Evolutionary conservation across 2,113 vertebrate genomes (phyloP), one percentile per base, ranked within the genome.

Genomic region (Phylloscopus trochilus): DNA sequence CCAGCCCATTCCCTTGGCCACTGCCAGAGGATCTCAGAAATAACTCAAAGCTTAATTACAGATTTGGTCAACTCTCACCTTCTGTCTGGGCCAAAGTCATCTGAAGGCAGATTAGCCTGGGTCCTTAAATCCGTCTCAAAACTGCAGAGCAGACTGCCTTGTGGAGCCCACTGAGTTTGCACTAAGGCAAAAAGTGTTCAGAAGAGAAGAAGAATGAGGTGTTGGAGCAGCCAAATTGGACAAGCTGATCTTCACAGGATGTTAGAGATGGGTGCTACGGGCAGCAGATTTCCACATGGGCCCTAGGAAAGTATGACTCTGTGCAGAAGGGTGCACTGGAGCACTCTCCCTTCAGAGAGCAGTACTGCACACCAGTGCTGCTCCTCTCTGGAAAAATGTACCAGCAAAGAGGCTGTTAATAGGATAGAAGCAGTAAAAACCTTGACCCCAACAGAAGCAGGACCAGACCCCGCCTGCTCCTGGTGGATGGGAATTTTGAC

Each of bases 401-500:
- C 12, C 3, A 80, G 21, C 41, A 73, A 63, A 56, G n/a, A 90
- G 37, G 37, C 14, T 79, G 53, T 33, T 37, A 63, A 83, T 24
- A 1, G 18, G 16, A 59, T 2, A 3, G 33, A 43, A 33, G 37
- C 2, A 59, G 26, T 18, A 81, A 94, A 82, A 94, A 55, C 43
- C 55, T 66, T 93, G 87, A 96, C 79, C 47, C 0, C 2, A 86
- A 74, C 7, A 55, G 39, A 75, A 82, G 63, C n/a, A 83, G 46
- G 43, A 73, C 22, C 30, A 69, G 55, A 53, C 21, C n/a, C 59
- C 80, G 89, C 37, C 76, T 84, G 49, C 7, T 46, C 30, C 22
- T 64, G 24, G 90, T 78, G 62, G 66, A 92, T 84, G 52, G 69
- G 73, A 96, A 92, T 93, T 90, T 89, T 75, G n/a, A 89, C 46